Evolutionary conservation across 2,888 invertebrate genomes (phyloP).

Genomic region (Eurytoma adleriae): DNA sequence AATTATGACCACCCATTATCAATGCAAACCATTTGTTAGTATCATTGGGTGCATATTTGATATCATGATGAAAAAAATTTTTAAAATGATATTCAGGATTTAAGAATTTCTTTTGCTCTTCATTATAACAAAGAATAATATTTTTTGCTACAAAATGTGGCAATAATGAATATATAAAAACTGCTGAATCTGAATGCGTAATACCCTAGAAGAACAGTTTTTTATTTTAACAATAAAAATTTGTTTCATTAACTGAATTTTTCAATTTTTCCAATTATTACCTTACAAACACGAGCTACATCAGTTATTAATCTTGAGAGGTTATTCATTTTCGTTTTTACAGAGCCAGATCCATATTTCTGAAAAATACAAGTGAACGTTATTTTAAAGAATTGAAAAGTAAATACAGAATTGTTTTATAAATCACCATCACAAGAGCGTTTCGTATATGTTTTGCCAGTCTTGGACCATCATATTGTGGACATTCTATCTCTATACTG

Average conservation of each 20-base stretch:
- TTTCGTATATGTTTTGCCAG: slow-evolving; percentile 77
- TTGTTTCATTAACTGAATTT: slow-evolving; percentile 37
- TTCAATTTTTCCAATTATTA: slow-evolving; percentile 1
- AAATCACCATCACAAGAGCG: slow-evolving; percentile 77
- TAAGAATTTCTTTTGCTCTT: slow-evolving; percentile 76
- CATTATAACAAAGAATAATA: slow-evolving; percentile 80
- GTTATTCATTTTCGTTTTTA: neutral
- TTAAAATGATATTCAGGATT: slow-evolving; percentile 61
- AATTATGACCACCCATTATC: slow-evolving; percentile 74
- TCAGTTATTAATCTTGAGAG: neutral
- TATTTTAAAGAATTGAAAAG: neutral
- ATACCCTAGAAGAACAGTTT: slow-evolving; percentile 64
- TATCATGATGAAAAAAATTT: slow-evolving; percentile 36
- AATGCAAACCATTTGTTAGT: slow-evolving; percentile 78
- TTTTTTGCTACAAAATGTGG: slow-evolving; percentile 84
- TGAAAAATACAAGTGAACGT: neutral
- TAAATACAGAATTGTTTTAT: too few relatives aligned
- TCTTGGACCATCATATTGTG: slow-evolving; percentile 79
- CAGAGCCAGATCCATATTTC: slow-evolving; percentile 58
- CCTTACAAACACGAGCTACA: neutral
- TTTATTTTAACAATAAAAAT: neutral
- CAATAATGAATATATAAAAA: slow-evolving; percentile 80
- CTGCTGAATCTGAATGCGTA: slow-evolving; percentile 77
- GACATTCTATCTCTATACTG: slow-evolving; percentile 80
- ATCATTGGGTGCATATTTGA: slow-evolving; percentile 63